Percentiles rank a stretch among this genome's conserved stretches.
These are phyloP conservation scores for Bothrops jararaca DNA, from an alignment of 2,113 vertebrate species.

Conservation along the genomic window DNA sequence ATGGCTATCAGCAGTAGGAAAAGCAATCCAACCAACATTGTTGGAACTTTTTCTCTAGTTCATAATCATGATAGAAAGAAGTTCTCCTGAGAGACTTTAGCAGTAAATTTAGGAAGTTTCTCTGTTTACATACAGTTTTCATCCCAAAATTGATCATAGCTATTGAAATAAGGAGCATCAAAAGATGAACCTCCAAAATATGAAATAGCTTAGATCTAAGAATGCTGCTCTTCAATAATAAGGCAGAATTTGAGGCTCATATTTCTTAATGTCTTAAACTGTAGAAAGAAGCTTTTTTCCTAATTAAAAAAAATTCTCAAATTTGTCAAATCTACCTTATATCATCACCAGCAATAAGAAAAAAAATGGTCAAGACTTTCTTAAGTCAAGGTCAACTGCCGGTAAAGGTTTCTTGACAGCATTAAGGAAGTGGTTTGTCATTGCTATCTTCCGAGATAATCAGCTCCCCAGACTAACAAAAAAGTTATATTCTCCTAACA, in stretches of 20 bases:
- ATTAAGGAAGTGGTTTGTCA: background rate
- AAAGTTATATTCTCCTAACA: background rate
- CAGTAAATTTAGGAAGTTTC: background rate
- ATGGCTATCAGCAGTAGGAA: background rate
- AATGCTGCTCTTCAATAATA: background rate
- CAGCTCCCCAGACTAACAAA: background rate
- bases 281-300: background rate
- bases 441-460: background rate
- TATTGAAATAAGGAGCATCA: background rate
- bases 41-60: background rate
- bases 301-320: background rate
- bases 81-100: background rate
- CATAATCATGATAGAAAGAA: background rate
- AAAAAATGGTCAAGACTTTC: background rate
- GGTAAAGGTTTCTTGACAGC: background rate
- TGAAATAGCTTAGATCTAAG: background rate
- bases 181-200: background rate
- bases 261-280: background rate
- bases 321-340: background rate
- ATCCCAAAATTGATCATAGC: background rate
- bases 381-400: background rate
- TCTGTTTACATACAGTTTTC: background rate
- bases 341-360: background rate
- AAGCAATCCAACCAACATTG: background rate
- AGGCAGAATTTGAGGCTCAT: background rate